A percentile compares a stretch with the other conserved stretches of the same genome.
These are phyloP conservation scores for Chloropsis cyanopogon DNA, from an alignment of 2,113 vertebrate species.

Conservation along the genomic window DNA sequence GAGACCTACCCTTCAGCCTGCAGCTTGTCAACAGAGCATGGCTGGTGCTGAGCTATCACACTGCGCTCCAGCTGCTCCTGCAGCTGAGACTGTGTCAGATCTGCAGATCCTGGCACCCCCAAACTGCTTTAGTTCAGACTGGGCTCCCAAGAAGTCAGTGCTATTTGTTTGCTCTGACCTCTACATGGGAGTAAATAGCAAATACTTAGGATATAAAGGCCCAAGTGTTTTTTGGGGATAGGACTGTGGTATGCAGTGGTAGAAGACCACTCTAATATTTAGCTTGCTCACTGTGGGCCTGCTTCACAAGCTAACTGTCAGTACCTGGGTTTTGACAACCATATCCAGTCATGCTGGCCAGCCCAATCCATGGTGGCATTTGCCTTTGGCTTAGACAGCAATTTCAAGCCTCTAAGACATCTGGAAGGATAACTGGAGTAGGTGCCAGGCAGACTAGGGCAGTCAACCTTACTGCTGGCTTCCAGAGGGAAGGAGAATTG, in stretches of 20 bases:
- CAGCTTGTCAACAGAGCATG: accelerated
- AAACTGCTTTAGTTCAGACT: background rate
- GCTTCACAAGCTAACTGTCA: background rate
- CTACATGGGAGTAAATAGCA: background rate
- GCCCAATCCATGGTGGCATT: background rate
- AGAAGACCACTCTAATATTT: background rate
- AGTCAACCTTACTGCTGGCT: background rate
- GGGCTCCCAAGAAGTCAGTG: background rate
- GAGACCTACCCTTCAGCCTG: background rate
- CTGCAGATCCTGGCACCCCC: background rate
- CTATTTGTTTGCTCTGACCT: background rate
- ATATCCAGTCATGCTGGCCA: background rate
- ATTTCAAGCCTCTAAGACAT: background rate
- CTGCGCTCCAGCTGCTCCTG: background rate
- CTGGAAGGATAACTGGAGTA: background rate
- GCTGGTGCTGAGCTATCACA: background rate
- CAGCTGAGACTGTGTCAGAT: background rate
- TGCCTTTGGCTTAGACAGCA: background rate
- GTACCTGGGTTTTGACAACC: accelerated
- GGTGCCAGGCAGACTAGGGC: background rate
- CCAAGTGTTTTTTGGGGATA: background rate
- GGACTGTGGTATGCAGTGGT: background rate
- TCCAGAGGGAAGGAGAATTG: background rate
- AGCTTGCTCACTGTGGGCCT: background rate
- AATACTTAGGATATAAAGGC: background rate